Evolutionary conservation across 2,113 vertebrate genomes (phyloP), one percentile per base, ranked within the genome.

Genomic region (Motacilla tschutschensis): DNA sequence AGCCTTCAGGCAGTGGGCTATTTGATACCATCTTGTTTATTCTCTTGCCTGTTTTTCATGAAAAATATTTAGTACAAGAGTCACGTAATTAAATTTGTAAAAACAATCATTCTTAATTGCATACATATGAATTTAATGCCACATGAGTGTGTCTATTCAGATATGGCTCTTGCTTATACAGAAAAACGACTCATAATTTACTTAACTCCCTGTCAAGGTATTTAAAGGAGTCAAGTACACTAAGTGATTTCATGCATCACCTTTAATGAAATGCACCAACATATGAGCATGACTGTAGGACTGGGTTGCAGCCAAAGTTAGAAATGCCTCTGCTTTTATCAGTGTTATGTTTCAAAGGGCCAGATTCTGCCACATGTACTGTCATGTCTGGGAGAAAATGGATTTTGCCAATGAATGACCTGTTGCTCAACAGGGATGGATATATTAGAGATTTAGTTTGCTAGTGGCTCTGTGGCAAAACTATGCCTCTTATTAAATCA

Each of bases 231-330:
- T 94, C 67, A 88, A 88, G 41, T 70, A 64, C 31, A 46, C 44
- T 66, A 70, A 90, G 65, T 87, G 72, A 88, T 90, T 83, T 92
- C 72, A 85, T 93, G 76, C 63, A 71, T 92, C 79, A 88, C 65
- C 62, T 90, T 84, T 88, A 93, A 91, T 84, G 76, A 92, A 91
- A 90, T 82, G 46, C 64, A 79, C 0, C 0, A 86, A 81, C 51
- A 36, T 88, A 55, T 36, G 44, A 93, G 66, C 59, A 21, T 76
- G 67, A 64, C 75, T 63, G 40, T 59, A 77, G 84, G 88, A 72
- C 83, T 88, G 74, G 74, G 91, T 72, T 5, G 2, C 62, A 83
- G 83, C 83, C 86, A 87, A 67, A 60, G 24, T 64, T 60, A 88
- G 75, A 84, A 91, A 81, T 71, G 57, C 48, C 33, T 75, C 75